Conservation (phyloP, 1,140 invertebrate genomes). For the Solenopsis fugax region DNA sequence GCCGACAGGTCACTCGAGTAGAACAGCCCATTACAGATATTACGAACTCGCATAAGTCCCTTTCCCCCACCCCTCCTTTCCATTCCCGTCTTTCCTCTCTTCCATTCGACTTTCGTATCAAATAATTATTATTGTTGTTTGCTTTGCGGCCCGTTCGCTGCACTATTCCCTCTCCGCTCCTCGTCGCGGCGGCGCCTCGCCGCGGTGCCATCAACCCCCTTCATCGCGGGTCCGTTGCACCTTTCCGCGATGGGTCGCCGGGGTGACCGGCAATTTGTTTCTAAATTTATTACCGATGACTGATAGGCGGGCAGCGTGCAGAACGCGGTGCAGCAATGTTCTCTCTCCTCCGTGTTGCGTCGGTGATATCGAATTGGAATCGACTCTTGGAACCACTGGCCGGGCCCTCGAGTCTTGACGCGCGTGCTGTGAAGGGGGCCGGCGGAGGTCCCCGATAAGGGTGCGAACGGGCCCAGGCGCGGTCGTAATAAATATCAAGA, state of each 20-base stretch:
- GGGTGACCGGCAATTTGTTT: slow-evolving; percentile 82
- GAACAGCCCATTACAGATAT: slow-evolving; percentile 85
- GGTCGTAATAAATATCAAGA: slow-evolving; percentile 56
- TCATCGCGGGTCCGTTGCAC: not conserved
- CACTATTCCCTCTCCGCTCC: slow-evolving; percentile 7
- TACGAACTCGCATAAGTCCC: slow-evolving; percentile 73
- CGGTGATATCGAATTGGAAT: slow-evolving; percentile 70
- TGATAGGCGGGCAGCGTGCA: slow-evolving; percentile 76
- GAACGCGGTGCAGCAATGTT: not conserved
- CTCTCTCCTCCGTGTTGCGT: slow-evolving; percentile 37
- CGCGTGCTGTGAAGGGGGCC: slow-evolving; percentile 16
- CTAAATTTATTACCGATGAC: slow-evolving; percentile 85
- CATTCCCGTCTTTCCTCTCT: not conserved
- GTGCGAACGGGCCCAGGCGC: slow-evolving; percentile 29
- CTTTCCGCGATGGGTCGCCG: slow-evolving; percentile 77
- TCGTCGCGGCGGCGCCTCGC: slow-evolving; percentile 30
- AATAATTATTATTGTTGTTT: slow-evolving; percentile 87
- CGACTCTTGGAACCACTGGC: slow-evolving; percentile 36
- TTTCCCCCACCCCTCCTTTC: not conserved
- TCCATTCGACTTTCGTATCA: slow-evolving; percentile 79
- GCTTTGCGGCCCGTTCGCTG: slow-evolving; percentile 79
- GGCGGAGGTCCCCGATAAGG: slow-evolving; percentile 37
- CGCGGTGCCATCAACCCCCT: slow-evolving; percentile 36
- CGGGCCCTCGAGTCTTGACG: slow-evolving; percentile 59
- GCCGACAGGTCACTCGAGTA: slow-evolving; percentile 85